phyloP scores from a whole-genome alignment of 2,888 invertebrate genomes.

The Ditylenchus weischeri region DNA sequence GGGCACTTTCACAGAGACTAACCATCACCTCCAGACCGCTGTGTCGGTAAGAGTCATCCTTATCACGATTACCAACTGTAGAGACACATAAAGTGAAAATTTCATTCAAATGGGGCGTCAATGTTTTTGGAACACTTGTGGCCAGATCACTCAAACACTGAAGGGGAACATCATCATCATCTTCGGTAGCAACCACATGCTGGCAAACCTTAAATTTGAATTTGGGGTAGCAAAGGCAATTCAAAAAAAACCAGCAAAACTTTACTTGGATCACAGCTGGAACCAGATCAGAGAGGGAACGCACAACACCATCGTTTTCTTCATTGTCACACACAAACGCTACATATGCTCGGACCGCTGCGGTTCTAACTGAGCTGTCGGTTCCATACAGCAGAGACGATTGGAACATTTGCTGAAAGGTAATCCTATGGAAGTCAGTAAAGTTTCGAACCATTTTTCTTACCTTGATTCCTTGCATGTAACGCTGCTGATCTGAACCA shows the following conservation, averaged over 20 bases:
- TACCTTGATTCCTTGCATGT: slow-evolving; percentile 86
- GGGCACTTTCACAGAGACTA: slow-evolving; percentile 84
- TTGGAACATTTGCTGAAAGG: slow-evolving; percentile 37
- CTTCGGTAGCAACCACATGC: slow-evolving; percentile 77
- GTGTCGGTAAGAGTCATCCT: slow-evolving; percentile 74
- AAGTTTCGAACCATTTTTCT: background rate
- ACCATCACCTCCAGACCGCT: slow-evolving; percentile 81
- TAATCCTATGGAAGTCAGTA: background rate
- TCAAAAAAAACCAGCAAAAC: background rate
- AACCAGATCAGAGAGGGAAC: slow-evolving; percentile 81
- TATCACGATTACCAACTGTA: slow-evolving; percentile 57
- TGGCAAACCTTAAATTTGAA: slow-evolving; percentile 68
- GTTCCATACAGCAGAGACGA: slow-evolving; percentile 34
- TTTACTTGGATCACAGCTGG: slow-evolving; percentile 63
- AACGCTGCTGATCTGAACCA: slow-evolving; percentile 87
- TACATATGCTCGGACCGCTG: slow-evolving; percentile 65
- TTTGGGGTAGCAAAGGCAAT: too few relatives aligned
- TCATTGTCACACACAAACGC: slow-evolving; percentile 85
- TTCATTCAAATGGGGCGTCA: slow-evolving; percentile 78
- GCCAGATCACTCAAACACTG: slow-evolving; percentile 91
- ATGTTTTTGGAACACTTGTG: slow-evolving; percentile 85
- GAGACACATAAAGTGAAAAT: slow-evolving; percentile 76
- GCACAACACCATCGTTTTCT: slow-evolving; percentile 83
- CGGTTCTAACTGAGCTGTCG: slow-evolving; percentile 60
- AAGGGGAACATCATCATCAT: slow-evolving; percentile 71